Evolutionary conservation across 2,888 invertebrate genomes (phyloP).

Genomic region (Lobophora halterata): DNA sequence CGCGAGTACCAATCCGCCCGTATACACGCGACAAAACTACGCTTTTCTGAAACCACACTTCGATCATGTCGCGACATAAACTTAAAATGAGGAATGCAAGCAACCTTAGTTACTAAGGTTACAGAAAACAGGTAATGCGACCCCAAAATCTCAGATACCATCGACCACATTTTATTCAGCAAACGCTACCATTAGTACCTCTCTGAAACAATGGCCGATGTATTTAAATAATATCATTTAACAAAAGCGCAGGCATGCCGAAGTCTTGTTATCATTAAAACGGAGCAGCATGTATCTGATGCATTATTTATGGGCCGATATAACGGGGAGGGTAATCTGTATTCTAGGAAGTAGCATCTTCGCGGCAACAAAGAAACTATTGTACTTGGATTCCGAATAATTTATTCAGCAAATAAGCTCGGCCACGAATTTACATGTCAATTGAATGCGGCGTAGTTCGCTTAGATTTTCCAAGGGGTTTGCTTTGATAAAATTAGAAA

Average conservation of each 20-base stretch:
- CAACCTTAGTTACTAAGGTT: no score
- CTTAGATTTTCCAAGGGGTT: no score
- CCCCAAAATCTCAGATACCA: slow-evolving; percentile 31
- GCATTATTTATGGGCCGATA: slow-evolving; percentile 50
- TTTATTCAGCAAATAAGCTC: slow-evolving; percentile 33
- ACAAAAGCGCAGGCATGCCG: slow-evolving; percentile 41
- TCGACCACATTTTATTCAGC: slow-evolving; percentile 36
- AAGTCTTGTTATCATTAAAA: slow-evolving; percentile 56
- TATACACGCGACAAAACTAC: no score
- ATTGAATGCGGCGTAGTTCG: slow-evolving; percentile 27
- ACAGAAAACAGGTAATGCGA: slow-evolving; percentile 23
- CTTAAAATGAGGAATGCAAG: no score
- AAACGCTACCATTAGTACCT: slow-evolving; percentile 31
- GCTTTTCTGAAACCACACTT: no score
- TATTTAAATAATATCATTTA: slow-evolving; percentile 54
- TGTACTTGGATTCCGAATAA: slow-evolving; percentile 32
- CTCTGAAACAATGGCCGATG: slow-evolving; percentile 29
- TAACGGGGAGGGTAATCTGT: slow-evolving; percentile 35
- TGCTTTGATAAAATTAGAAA: no score
- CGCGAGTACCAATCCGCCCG: no score
- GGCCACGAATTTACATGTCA: slow-evolving; percentile 30
- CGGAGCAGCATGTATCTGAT: slow-evolving; percentile 37
- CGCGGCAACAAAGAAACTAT: slow-evolving; percentile 38
- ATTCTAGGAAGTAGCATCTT: slow-evolving; percentile 34
- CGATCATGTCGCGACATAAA: no score